Evolutionary conservation across 2,113 vertebrate species (phyloP).

Genomic region (Buteo buteo): DNA sequence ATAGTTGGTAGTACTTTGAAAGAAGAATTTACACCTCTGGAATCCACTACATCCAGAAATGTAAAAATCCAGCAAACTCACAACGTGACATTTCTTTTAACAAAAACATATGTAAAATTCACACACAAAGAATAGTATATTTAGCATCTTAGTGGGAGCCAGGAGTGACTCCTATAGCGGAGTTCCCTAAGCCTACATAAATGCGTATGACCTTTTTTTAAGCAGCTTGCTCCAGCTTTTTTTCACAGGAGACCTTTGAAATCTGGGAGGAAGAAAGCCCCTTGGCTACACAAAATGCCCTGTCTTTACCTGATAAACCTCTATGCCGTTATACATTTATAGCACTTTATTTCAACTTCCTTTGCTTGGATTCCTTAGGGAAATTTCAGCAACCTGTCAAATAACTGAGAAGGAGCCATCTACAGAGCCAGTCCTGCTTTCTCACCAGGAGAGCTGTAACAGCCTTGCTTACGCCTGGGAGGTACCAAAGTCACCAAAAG

Average conservation of each 20-base stretch:
- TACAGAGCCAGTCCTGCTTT: not conserved
- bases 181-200: not conserved
- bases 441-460: not conserved
- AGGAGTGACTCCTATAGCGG: not conserved
- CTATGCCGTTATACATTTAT: not conserved
- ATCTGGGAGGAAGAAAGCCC: not conserved
- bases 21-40: constrained; percentile 26
- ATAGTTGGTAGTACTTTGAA: constrained; percentile 4
- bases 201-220: not conserved
- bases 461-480: not conserved
- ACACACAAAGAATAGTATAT: not conserved
- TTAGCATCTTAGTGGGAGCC: not conserved
- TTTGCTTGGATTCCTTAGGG: constrained; percentile 13
- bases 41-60: not conserved
- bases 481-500: not conserved
- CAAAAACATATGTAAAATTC: constrained; percentile 1
- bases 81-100: constrained; percentile 13
- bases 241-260: constrained; percentile 14
- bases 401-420: not conserved
- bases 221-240: constrained; percentile 11
- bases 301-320: constrained; percentile 7
- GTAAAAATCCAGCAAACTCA: not conserved
- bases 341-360: not conserved
- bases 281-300: not conserved
- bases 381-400: not conserved